These are phyloP conservation scores for Parnassius apollo DNA, from an alignment of 2,888 invertebrate species.

Conservation along the genomic window DNA sequence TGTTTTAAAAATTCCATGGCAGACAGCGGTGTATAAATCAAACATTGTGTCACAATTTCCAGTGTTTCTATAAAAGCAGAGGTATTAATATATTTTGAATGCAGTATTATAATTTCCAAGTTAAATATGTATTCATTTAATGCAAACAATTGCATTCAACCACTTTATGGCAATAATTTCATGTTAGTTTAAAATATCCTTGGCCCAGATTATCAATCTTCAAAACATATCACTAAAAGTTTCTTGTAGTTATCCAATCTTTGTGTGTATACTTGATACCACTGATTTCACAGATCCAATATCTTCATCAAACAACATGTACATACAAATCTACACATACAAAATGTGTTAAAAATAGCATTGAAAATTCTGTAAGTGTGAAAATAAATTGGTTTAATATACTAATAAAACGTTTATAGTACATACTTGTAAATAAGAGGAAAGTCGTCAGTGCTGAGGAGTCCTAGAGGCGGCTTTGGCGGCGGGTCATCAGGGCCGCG, in stretches of 20 bases:
- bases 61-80: slow-evolving; percentile 45
- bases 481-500: slow-evolving; percentile 86
- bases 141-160: not conserved
- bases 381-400: slow-evolving; percentile 49
- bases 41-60: slow-evolving; percentile 22
- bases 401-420: slow-evolving; percentile 33
- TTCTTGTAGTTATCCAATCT: slow-evolving; percentile 25
- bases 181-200: slow-evolving; percentile 4
- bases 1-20: slow-evolving; percentile 39
- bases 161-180: not conserved
- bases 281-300: slow-evolving; percentile 52
- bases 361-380: slow-evolving; percentile 59
- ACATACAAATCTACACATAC: slow-evolving; percentile 48
- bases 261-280: slow-evolving; percentile 45
- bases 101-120: slow-evolving; percentile 5
- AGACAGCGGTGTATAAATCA: slow-evolving; percentile 34
- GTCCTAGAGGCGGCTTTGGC: slow-evolving; percentile 88
- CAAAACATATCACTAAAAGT: not conserved
- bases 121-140: slow-evolving; percentile 7
- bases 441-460: slow-evolving; percentile 90
- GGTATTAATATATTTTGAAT: slow-evolving; percentile 37
- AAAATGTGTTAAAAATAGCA: slow-evolving; percentile 44
- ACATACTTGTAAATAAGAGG: slow-evolving; percentile 92
- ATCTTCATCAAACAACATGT: slow-evolving; percentile 57
- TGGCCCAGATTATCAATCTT: slow-evolving; percentile 6